A percentile compares a stretch with the other conserved stretches of the same genome.
Conservation (phyloP, 53 echinoderm and acorn worm genomes). For the Stichopus horrens region DNA sequence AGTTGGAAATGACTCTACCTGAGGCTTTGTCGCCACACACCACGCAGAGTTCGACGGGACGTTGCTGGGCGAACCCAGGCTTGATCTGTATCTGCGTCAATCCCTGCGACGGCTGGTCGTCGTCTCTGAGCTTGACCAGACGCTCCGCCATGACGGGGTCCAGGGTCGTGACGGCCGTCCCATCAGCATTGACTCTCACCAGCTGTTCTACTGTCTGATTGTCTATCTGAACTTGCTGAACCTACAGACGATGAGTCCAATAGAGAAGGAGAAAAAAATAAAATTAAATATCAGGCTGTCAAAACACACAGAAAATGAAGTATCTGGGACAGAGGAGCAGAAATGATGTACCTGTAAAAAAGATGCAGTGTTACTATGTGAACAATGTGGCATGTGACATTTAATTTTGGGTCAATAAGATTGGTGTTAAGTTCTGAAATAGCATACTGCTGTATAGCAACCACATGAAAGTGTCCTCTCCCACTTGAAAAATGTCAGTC, state of each 20-base stretch:
- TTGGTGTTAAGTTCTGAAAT: too few relatives aligned
- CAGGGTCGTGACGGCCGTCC: conserved; percentile 61
- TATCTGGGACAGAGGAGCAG: too few relatives aligned
- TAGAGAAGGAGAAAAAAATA: too few relatives aligned
- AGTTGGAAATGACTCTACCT: conserved; percentile 54
- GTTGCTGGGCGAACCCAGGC: conserved; percentile 57
- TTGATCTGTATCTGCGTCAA: conserved; percentile 67
- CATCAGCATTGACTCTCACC: conserved; percentile 76
- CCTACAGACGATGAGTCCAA: conserved; percentile 40
- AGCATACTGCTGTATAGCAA: too few relatives aligned
- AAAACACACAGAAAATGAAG: too few relatives aligned
- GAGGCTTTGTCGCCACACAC: conserved; percentile 99
- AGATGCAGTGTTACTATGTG: too few relatives aligned
- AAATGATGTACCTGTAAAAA: too few relatives aligned
- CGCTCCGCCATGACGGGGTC: conserved; percentile 74
- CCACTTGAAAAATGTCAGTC: too few relatives aligned
- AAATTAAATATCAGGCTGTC: too few relatives aligned
- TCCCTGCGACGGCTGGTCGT: conserved; percentile 64
- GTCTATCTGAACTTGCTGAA: conserved; percentile 93
- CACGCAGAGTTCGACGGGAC: conserved; percentile 93
- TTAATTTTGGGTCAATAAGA: too few relatives aligned
- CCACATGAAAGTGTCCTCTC: too few relatives aligned
- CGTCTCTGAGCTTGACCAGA: conserved; percentile 70
- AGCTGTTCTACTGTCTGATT: conserved; percentile 91
- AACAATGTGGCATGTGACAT: too few relatives aligned